Evolutionary conservation across 2,888 invertebrate genomes (phyloP).

Genomic region (Ramazzottius varieornatus): DNA sequence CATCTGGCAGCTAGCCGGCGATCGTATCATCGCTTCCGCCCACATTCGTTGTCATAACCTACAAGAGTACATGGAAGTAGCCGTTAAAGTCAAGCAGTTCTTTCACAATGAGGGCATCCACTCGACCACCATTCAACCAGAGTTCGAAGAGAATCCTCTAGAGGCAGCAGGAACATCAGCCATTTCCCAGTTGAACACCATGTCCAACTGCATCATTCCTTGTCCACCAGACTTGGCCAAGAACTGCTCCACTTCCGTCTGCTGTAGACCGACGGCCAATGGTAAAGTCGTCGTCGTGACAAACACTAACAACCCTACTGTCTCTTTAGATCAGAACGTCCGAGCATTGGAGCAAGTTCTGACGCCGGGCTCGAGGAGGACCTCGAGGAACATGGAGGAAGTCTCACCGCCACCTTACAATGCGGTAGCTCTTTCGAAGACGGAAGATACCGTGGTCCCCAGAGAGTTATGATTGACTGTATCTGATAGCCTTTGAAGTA

Average conservation of each 20-base stretch:
- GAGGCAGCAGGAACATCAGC: neutral
- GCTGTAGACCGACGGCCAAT: neutral
- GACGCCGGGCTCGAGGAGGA: too few relatives aligned
- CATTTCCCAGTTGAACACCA: neutral
- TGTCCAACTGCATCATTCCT: neutral
- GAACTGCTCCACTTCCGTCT: neutral
- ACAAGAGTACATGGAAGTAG: constrained; percentile 85
- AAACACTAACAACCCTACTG: neutral
- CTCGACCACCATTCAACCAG: constrained; percentile 92
- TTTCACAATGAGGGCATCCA: constrained; percentile 96
- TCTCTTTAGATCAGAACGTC: neutral
- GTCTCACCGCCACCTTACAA: too few relatives aligned
- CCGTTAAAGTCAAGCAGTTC: constrained; percentile 79
- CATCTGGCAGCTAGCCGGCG: constrained; percentile 89
- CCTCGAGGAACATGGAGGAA: too few relatives aligned
- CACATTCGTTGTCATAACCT: constrained; percentile 81
- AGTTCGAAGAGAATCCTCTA: constrained; percentile 45
- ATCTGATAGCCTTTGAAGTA: too few relatives aligned
- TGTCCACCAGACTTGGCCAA: neutral
- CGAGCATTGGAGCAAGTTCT: neutral
- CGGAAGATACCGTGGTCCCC: too few relatives aligned
- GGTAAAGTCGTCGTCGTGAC: neutral
- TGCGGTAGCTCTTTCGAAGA: too few relatives aligned
- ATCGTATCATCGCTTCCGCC: constrained; percentile 83
- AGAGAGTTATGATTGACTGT: too few relatives aligned